Evolutionary conservation across 2,113 vertebrate species (phyloP), one percentile per base, ranked within the genome.

Genomic region (Hemiscyllium ocellatum): DNA sequence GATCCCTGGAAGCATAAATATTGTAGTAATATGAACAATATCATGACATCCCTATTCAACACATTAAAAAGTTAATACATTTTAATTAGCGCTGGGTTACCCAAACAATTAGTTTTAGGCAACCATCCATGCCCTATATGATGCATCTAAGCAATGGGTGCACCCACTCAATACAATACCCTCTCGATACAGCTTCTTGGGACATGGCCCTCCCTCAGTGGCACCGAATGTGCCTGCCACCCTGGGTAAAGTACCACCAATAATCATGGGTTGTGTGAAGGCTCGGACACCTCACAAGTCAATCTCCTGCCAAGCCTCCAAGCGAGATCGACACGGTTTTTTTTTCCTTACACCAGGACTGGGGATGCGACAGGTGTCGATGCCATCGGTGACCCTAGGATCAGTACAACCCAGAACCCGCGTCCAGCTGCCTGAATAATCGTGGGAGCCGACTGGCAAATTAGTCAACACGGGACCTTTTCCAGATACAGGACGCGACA

Each of bases 401-500:
- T 72, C 94, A 95, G 94, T 72, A 72, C 94, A 95, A 95, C 94
- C 94, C 94, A 95, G 94, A 95, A 70, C 94, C 94, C 94, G 69
- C 94, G 69, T 95, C 94, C 94, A 95, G 94, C 69, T 72, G 94
- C 94, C 94, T 95, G 94, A 95, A 72, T 94, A 70, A 94, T 72
- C 94, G 66, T 72, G 94, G 94, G 94, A 95, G 94, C 94, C 69
- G 94, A 95, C 93, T 95, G 93, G 65, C 94, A 95, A 72, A 72
- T 95, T 95, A 95, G 68, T 95, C 94, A 95, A 95, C 94, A 95
- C 94, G 94, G 69, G 94, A 95, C 69, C 87, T 95, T 72, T 95
- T 95, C 94, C 94, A 95, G 94, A 95, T 52, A 95, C 94, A 76
- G 94, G 94, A 52, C 94, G 94, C 94, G 94, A 95, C 94, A 93